Percentiles rank a stretch among this genome's conserved stretches.
Conservation (phyloP, 2,888 invertebrate species). For the Chydorus sphaericus region DNA sequence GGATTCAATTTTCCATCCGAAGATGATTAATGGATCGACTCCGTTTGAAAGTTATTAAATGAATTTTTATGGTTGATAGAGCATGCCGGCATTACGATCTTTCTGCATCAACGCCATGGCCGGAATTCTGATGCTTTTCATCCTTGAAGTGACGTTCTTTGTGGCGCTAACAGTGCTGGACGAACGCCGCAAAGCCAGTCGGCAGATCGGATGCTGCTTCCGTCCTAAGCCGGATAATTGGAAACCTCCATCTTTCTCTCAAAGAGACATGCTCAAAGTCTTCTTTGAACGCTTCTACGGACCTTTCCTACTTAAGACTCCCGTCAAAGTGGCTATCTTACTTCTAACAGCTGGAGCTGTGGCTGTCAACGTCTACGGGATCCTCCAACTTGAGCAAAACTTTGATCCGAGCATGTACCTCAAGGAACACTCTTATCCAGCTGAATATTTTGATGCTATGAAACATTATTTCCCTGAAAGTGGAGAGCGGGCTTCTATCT, state of each 20-base stretch:
- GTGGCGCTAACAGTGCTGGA: slow-evolving; percentile 34
- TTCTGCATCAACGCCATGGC: slow-evolving; percentile 36
- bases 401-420: slow-evolving; percentile 31
- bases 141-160: slow-evolving; percentile 35
- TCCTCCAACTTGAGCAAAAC: slow-evolving; percentile 28
- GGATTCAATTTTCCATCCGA: too few relatives aligned
- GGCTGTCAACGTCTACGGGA: slow-evolving; percentile 18
- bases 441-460: slow-evolving; percentile 27
- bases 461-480: slow-evolving; percentile 28
- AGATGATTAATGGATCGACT: too few relatives aligned
- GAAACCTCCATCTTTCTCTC: slow-evolving; percentile 31
- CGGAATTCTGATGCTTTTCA: slow-evolving; percentile 33
- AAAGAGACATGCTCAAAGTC: slow-evolving; percentile 27
- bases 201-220: slow-evolving; percentile 28
- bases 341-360: slow-evolving; percentile 3
- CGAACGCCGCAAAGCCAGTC: slow-evolving; percentile 28
- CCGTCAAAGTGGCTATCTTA: slow-evolving; percentile 26
- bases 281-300: slow-evolving; percentile 30
- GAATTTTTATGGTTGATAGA: slow-evolving; percentile 16
- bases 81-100: slow-evolving; percentile 35
- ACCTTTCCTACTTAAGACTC: slow-evolving; percentile 28
- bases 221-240: slow-evolving; percentile 24
- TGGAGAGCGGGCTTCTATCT: slow-evolving; percentile 28
- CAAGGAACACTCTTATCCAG: slow-evolving; percentile 29
- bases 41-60: too few relatives aligned